Base-by-base conservation (phyloP, 2,888 invertebrate species). In the Pimpla rufipes region DNA sequence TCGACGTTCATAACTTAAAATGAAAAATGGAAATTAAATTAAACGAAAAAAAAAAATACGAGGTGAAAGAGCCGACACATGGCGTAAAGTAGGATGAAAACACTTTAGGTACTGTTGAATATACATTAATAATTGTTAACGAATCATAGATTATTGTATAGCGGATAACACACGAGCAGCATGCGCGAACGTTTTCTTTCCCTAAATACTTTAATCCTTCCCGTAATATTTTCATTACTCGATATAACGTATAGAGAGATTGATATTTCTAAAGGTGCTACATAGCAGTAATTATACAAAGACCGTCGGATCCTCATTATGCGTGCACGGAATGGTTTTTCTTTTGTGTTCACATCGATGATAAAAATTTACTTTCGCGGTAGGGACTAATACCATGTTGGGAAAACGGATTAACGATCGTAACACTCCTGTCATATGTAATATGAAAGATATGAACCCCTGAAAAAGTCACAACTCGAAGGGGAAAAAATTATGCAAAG, bases 71-170 rank as follows among this genome's bases (percentile, higher is more conserved):
- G 42, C 18, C 40, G 70, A 64, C 45, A 64, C 55, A 77, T 59
- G 80, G 59, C 66, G 83, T 80, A 62, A 73, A 78, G 55, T 83
- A 78, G 80, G 57, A 40, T 64, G 77, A 68, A 40, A 62, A 37
- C 37, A 83, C 77, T 83, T 79, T 80, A 83, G 83, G 77, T 80
- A 85, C 85, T 85, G 86, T 86, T 86, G 84, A 86, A 77, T 80
- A 81, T 86, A 85, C 59, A 85, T 81, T 77, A 83, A 83, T 84
- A 83, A 85, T 85, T 86, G 86, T 86, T 86, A 85, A 83, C 71
- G 82, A 86, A 81, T 86, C 75, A 86, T 86, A 86, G 86, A 86
- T 86, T 86, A 86, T 86, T 85, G 82, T 80, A 80, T 83, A 83
- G 77, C 71, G 59, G 55, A 80, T 68, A 76, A 71, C 50, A 73